Evolutionary conservation across 2,797 vertebrate genomes (phyloP).

Genomic region (Sardinella longiceps): DNA sequence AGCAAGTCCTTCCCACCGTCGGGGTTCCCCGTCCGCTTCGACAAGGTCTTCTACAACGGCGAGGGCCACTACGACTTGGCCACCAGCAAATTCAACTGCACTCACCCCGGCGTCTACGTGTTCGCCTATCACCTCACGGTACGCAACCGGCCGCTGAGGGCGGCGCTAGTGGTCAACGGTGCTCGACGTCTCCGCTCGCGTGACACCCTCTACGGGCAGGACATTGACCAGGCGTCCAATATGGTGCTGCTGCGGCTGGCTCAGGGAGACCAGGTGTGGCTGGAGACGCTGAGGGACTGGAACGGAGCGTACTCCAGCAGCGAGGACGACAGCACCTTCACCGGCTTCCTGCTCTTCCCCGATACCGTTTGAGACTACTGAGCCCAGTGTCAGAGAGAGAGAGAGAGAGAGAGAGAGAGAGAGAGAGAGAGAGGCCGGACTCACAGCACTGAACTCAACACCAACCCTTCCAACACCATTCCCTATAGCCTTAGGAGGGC

Average conservation of each 20-base stretch:
- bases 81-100: slow-evolving; percentile 88
- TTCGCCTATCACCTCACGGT: slow-evolving; percentile 95
- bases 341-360: slow-evolving; percentile 90
- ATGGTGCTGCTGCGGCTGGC: slow-evolving; percentile 84
- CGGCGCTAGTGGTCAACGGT: slow-evolving; percentile 86
- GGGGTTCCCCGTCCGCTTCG: slow-evolving; percentile 87
- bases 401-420: too few species aligned
- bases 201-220: slow-evolving; percentile 90
- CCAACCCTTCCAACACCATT: too few species aligned
- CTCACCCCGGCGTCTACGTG: slow-evolving; percentile 85
- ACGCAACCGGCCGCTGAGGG: slow-evolving; percentile 84
- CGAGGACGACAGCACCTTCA: slow-evolving; percentile 94
- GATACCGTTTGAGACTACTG: slow-evolving; percentile 62
- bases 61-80: slow-evolving; percentile 84
- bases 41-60: slow-evolving; percentile 90
- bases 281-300: slow-evolving; percentile 93
- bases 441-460: slow-evolving; percentile 41
- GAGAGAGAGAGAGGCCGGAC: slow-evolving; percentile 19
- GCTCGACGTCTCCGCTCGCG: slow-evolving; percentile 83
- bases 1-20: slow-evolving; percentile 90
- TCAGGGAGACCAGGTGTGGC: slow-evolving; percentile 90
- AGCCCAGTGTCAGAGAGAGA: neutral
- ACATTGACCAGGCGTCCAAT: slow-evolving; percentile 93
- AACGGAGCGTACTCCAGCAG: slow-evolving; percentile 91
- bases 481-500: too few species aligned